Conservation (phyloP, 2,113 vertebrate genomes). For the Empidonax traillii region DNA sequence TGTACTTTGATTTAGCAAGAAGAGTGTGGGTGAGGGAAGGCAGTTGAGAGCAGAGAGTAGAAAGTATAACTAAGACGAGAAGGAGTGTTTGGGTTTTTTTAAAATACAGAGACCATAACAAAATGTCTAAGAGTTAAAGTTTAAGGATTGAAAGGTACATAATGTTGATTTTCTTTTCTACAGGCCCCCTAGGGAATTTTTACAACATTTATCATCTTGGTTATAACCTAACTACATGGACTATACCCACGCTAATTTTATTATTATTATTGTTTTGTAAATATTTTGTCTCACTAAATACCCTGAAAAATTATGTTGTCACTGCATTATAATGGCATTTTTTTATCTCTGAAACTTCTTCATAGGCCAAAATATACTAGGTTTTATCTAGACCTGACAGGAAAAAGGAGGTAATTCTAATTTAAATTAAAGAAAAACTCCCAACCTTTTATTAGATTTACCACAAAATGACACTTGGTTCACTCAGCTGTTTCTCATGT, state of each 20-base stretch:
- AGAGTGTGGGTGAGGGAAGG: not conserved
- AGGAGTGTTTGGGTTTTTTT: not conserved
- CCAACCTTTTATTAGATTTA: not conserved
- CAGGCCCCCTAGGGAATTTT: not conserved
- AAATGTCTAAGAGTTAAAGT: not conserved
- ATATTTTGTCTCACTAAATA: not conserved
- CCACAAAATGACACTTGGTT: not conserved
- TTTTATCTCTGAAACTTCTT: not conserved
- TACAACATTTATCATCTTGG: not conserved
- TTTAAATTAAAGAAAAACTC: not conserved
- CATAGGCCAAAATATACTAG: not conserved
- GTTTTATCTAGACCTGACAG: not conserved
- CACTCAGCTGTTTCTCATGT: not conserved
- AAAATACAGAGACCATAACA: not conserved
- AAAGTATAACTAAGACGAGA: not conserved
- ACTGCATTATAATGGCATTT: fast-evolving
- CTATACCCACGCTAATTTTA: not conserved
- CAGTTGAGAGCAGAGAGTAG: not conserved
- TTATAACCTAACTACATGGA: not conserved
- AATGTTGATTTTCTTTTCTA: not conserved
- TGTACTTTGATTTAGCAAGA: not conserved
- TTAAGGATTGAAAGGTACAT: not conserved
- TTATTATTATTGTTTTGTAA: not conserved
- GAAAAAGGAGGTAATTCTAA: not conserved
- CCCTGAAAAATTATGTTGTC: not conserved